Conservation (phyloP, 2,797 vertebrate species). For the Propithecus perrieri region DNA sequence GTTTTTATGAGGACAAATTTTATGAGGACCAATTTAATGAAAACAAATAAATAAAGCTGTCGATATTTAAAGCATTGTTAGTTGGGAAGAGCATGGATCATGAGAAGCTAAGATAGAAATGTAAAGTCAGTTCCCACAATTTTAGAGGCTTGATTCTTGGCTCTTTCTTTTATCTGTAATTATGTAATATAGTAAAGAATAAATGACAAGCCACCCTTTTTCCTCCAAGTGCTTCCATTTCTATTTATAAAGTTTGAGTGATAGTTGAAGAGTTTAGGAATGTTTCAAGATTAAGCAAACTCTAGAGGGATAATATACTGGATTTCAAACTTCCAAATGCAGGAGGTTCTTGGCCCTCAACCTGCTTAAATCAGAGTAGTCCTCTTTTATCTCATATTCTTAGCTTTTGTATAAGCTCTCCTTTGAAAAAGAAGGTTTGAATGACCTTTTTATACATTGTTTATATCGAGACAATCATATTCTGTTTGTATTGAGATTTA, state of each 20-base stretch:
- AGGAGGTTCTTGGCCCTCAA: neutral
- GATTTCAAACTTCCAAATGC: neutral
- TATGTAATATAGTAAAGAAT: slow-evolving; percentile 48
- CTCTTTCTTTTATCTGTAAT: slow-evolving; percentile 23
- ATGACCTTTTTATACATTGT: neutral
- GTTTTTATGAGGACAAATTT: neutral
- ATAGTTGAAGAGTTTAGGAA: neutral
- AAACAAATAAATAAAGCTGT: neutral
- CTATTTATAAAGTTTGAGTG: slow-evolving; percentile 64
- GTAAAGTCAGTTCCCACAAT: neutral
- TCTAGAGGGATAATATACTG: neutral
- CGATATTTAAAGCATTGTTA: neutral
- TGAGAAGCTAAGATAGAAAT: neutral
- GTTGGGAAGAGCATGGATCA: neutral
- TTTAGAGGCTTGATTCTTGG: slow-evolving; percentile 28
- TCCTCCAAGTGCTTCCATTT: slow-evolving; percentile 44
- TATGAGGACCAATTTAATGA: neutral
- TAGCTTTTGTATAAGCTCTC: neutral
- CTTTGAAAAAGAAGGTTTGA: neutral
- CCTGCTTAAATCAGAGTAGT: neutral
- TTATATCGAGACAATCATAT: neutral
- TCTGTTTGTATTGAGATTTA: neutral
- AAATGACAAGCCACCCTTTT: slow-evolving; percentile 49
- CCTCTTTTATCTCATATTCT: neutral
- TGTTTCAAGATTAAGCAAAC: neutral